Conservation (phyloP, 2,113 vertebrate species). For the Poicephalus gulielmi region DNA sequence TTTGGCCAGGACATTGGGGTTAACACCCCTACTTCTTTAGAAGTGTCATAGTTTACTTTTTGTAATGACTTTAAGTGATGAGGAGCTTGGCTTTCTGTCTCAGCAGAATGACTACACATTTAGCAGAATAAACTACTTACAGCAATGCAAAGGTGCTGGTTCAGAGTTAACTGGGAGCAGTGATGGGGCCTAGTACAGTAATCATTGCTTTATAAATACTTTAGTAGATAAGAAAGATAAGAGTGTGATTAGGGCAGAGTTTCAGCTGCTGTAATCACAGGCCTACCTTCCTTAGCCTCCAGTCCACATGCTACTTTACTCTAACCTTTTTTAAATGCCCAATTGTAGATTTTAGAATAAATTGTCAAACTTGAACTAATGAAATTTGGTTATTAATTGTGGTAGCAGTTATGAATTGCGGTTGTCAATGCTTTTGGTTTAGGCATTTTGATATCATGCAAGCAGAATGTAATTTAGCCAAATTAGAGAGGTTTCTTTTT, state of each 20-base stretch:
- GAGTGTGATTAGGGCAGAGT: slow-evolving; percentile 21
- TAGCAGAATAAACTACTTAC: background rate
- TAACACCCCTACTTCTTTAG: slow-evolving; percentile 46
- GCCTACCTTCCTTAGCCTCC: background rate
- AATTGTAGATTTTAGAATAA: background rate
- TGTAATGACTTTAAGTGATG: slow-evolving; percentile 36
- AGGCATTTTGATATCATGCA: background rate
- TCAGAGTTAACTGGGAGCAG: background rate
- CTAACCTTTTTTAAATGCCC: background rate
- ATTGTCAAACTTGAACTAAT: background rate
- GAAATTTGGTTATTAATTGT: background rate
- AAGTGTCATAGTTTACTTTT: slow-evolving; percentile 48
- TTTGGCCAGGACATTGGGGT: slow-evolving; percentile 47
- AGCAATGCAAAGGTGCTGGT: background rate
- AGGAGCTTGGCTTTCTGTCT: slow-evolving; percentile 43
- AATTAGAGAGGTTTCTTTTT: background rate
- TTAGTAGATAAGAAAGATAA: slow-evolving; percentile 55
- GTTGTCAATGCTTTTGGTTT: background rate
- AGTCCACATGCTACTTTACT: background rate
- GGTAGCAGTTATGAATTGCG: background rate
- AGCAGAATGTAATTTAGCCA: background rate
- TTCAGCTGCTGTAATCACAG: slow-evolving; percentile 11
- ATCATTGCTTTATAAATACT: slow-evolving; percentile 46
- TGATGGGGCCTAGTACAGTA: slow-evolving; percentile 1
- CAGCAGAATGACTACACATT: slow-evolving; percentile 25